phyloP scores from a whole-genome alignment of 2,888 invertebrate genomes.

The Ochlodes sylvanus region DNA sequence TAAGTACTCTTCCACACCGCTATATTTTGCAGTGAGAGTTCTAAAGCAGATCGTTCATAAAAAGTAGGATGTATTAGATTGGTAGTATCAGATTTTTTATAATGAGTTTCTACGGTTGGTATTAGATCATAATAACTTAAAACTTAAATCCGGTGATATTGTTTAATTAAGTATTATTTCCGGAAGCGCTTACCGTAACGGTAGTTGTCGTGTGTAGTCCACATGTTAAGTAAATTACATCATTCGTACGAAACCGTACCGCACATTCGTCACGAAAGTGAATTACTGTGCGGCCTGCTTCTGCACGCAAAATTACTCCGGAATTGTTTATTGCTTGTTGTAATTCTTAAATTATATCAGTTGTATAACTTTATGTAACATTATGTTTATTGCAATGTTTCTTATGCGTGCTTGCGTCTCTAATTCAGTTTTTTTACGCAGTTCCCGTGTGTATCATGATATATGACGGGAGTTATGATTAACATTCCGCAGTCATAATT shows the following conservation, averaged over 20 bases:
- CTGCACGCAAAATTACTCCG: conserved; percentile 41
- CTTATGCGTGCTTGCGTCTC: conserved; percentile 36
- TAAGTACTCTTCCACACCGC: too few species aligned
- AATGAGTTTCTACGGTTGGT: background rate
- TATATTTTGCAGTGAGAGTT: too few species aligned
- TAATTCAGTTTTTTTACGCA: conserved; percentile 1
- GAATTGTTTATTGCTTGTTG: conserved; percentile 39
- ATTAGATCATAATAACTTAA: background rate
- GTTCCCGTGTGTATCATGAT: conserved; percentile 17
- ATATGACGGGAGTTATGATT: conserved; percentile 5
- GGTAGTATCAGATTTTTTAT: background rate
- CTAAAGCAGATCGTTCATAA: background rate
- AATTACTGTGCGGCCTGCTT: conserved; percentile 60
- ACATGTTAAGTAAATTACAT: conserved; percentile 58
- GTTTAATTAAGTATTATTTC: conserved; percentile 50
- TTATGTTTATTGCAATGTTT: conserved; percentile 25
- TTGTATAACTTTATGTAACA: conserved; percentile 39
- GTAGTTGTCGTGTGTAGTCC: conserved; percentile 55
- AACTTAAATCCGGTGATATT: background rate
- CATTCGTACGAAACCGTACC: conserved; percentile 68
- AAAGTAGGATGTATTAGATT: background rate
- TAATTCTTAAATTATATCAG: conserved; percentile 44
- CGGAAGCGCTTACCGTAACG: conserved; percentile 55
- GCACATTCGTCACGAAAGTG: conserved; percentile 70
- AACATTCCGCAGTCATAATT: conserved; percentile 13